Conservation (phyloP, 2,888 invertebrate species). For the Idaea biselata region DNA sequence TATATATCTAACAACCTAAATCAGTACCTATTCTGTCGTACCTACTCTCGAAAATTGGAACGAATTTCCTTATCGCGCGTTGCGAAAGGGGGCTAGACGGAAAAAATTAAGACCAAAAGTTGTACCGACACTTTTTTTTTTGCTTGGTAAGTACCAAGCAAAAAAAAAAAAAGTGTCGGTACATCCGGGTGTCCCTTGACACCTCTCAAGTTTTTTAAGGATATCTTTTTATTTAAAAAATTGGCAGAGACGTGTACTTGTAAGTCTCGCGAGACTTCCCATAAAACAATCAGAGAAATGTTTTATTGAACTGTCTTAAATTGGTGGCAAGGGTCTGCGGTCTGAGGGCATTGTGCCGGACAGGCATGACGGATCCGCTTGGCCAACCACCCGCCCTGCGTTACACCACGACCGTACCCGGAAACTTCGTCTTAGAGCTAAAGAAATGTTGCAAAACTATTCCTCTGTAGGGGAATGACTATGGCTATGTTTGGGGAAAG, state of each 20-base stretch:
- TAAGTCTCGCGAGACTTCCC: background rate
- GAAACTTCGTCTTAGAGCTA: constrained; percentile 32
- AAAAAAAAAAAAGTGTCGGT: too few relatives aligned
- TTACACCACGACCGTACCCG: constrained; percentile 41
- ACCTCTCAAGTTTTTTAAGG: too few relatives aligned
- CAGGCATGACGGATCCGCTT: constrained; percentile 69
- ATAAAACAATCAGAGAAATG: background rate
- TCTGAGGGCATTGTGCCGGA: constrained; percentile 58
- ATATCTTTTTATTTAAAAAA: background rate
- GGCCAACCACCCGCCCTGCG: constrained; percentile 52
- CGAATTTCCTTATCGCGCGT: too few relatives aligned
- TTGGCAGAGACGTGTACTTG: too few relatives aligned
- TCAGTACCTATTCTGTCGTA: too few relatives aligned
- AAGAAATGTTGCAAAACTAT: background rate
- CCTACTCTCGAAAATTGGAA: too few relatives aligned
- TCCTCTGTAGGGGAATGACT: background rate
- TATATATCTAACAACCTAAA: too few relatives aligned
- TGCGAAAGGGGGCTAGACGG: too few relatives aligned
- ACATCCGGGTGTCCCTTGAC: too few relatives aligned
- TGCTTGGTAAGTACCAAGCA: too few relatives aligned
- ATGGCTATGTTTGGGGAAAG: background rate
- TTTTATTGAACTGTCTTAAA: constrained; percentile 8
- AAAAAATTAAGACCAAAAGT: too few relatives aligned
- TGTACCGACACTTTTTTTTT: too few relatives aligned
- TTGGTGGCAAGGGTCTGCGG: constrained; percentile 40